Conservation (phyloP, 2,797 vertebrate genomes). For the Distichodus sexfasciatus region DNA sequence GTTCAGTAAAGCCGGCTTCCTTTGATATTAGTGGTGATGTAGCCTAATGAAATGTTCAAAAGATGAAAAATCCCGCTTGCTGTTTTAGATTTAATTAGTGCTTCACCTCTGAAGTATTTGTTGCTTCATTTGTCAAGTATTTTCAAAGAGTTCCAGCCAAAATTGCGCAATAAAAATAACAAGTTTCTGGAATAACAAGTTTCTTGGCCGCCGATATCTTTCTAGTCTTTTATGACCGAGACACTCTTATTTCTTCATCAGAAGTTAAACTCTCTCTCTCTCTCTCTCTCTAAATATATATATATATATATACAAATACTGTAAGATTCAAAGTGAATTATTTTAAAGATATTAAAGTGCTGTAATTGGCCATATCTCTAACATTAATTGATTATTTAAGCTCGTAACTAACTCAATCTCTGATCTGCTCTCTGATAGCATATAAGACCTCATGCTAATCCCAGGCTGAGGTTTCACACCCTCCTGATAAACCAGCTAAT, state of each 20-base stretch:
- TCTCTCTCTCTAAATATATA: too few relatives aligned
- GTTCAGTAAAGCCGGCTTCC: too few relatives aligned
- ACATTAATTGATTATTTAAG: neutral
- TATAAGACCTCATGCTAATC: conserved; percentile 4
- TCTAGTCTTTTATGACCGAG: neutral
- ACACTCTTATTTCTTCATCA: neutral
- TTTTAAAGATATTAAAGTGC: conserved; percentile 7
- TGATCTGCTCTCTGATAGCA: neutral
- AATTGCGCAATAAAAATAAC: neutral
- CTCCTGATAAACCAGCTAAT: conserved; percentile 21
- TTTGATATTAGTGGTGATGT: conserved; percentile 1
- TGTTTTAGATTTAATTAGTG: too few relatives aligned
- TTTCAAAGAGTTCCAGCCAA: neutral
- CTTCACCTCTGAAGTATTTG: too few relatives aligned
- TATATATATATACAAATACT: neutral
- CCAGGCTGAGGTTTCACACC: conserved; percentile 24
- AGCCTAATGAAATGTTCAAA: neutral
- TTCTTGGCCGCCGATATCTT: neutral
- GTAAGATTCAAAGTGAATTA: too few relatives aligned
- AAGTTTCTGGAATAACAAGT: too few relatives aligned
- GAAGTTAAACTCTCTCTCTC: neutral
- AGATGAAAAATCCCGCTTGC: too few relatives aligned
- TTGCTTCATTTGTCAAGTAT: neutral
- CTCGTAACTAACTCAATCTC: conserved; percentile 8
- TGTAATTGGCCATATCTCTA: neutral